These are phyloP conservation scores for Venusia cambrica DNA, from an alignment of 2,888 invertebrate species.

Conservation along the genomic window DNA sequence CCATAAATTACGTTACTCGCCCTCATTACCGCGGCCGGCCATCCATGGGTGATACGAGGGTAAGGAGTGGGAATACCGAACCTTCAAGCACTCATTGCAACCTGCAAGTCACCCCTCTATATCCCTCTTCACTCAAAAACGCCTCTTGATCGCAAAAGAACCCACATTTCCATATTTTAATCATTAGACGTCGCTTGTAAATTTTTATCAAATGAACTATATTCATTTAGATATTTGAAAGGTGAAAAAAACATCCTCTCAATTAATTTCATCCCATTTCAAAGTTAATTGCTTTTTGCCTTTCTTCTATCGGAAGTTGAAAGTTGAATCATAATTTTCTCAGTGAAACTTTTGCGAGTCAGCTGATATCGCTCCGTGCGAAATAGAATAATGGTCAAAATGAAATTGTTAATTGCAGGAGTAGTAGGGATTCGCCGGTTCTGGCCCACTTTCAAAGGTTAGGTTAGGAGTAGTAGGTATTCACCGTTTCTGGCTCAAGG, in stretches of 20 bases:
- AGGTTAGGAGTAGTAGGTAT: no score
- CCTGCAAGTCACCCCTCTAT: slow-evolving; percentile 29
- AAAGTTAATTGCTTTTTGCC: slow-evolving; percentile 32
- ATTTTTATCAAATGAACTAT: slow-evolving; percentile 20
- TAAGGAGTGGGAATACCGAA: no score
- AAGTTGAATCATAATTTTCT: slow-evolving; percentile 24
- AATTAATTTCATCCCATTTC: slow-evolving; percentile 31
- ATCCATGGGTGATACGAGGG: slow-evolving; percentile 66
- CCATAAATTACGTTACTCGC: slow-evolving; percentile 69
- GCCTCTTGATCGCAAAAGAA: not conserved
- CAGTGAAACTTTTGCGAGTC: slow-evolving; percentile 22
- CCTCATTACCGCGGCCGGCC: slow-evolving; percentile 71
- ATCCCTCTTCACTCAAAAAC: slow-evolving; percentile 3
- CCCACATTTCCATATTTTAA: slow-evolving; percentile 16
- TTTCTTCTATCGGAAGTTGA: slow-evolving; percentile 30
- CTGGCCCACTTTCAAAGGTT: no score
- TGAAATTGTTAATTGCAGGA: no score
- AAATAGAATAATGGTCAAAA: slow-evolving; percentile 9
- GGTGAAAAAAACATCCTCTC: slow-evolving; percentile 29
- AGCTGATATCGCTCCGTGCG: slow-evolving; percentile 9
- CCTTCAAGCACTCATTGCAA: slow-evolving; percentile 35
- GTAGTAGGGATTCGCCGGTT: no score
- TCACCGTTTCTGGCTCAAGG: no score
- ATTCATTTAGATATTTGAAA: slow-evolving; percentile 25
- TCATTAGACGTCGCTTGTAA: slow-evolving; percentile 11